Evolutionary conservation across 1,140 invertebrate genomes (phyloP).

Genomic region (Acromyrmex charruanus): DNA sequence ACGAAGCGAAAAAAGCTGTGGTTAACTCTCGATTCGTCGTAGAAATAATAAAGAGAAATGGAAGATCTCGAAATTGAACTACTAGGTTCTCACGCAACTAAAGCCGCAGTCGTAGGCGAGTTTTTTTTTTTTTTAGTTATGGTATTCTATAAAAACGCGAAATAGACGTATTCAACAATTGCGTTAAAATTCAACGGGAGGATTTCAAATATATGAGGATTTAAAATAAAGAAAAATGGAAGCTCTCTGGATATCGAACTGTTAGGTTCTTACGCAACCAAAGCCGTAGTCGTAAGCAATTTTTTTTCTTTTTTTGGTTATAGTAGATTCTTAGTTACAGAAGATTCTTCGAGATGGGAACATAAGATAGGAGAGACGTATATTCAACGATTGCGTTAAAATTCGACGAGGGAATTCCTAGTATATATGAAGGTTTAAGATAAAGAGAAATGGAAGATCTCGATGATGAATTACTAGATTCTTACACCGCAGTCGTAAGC

Average conservation of each 20-base stretch:
- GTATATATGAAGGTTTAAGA: background rate
- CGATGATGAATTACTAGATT: background rate
- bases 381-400: no score
- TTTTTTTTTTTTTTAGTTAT: background rate
- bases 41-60: slow-evolving; percentile 30
- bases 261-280: background rate
- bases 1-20: background rate
- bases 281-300: background rate
- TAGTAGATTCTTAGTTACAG: no score
- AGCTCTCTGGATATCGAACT: background rate
- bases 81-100: background rate
- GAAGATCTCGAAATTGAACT: background rate
- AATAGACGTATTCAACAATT: no score
- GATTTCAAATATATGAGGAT: no score
- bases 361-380: no score
- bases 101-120: background rate
- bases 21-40: background rate
- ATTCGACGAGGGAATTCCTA: no score
- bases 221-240: slow-evolving; percentile 21
- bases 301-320: background rate
- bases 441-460: slow-evolving; percentile 11
- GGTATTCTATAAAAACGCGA: no score
- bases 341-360: no score
- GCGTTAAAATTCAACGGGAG: no score
- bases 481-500: background rate